Evolutionary conservation across 2,797 vertebrate genomes (phyloP), one percentile per base, ranked within the genome.

Genomic region (Siniperca undulata): DNA sequence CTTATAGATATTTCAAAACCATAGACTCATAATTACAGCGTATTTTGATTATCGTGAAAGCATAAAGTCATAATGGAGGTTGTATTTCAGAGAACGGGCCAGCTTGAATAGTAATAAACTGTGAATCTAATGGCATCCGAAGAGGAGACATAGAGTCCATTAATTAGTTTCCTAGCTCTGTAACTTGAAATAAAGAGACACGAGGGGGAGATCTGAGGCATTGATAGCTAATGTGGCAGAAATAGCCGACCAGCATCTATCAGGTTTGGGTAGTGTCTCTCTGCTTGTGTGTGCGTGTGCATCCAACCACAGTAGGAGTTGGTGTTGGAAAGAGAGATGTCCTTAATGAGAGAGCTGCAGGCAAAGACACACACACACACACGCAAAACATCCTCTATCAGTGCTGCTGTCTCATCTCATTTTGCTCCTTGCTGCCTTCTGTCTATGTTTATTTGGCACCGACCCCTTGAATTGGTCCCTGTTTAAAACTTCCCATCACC

Each of bases 381-480:
- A 85, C 20, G 76, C 62, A 78, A 74, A 92, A 72, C 80, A 85
- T 77, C 76, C 70, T 86, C 79, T 9, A 82, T 84, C 87, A 64
- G 70, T 36, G 86, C 81, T 79, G 78, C 91, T 85, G 86, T 81
- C 89, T 83, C 89, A 80, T 81, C 87, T 91, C 67, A 62, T 93
- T 87, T 70, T 56, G 81, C 70, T 86, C 58, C 82, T 72, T 42
- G 61, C 68, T 61, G 70, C 88, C 70, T 86, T 88, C 89, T 91
- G 91, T 90, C 89, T 80, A 3, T 86, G 89, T 93, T 89, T 91
- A 89, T 93, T 87, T 92, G 83, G 83, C 83, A 55, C 22, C 27
- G 9, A 79, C 76, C 70, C 30, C 75, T 67, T 62, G 52, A 87
- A 81, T 77, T 11, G n/a, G 66, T 64, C 85, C 79, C 78, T 12